Evolutionary conservation across 2,113 vertebrate genomes (phyloP).

Genomic region (Epinephelus moara): DNA sequence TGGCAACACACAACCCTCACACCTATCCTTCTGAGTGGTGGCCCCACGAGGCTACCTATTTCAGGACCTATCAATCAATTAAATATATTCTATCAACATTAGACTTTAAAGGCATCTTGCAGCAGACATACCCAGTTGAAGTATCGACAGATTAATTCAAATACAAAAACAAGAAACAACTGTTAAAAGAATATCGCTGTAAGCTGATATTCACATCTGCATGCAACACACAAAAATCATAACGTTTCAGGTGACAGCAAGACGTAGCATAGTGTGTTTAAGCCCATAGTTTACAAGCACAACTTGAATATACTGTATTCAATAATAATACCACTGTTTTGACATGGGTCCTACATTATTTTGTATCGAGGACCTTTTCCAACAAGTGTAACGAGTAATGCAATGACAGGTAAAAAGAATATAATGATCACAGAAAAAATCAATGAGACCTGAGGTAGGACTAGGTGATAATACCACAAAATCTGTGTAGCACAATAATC

Average conservation of each 20-base stretch:
- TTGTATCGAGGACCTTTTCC: neutral
- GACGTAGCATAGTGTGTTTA: constrained; percentile 56
- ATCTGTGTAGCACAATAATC: neutral
- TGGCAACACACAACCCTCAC: neutral
- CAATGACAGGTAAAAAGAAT: neutral
- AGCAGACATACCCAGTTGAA: neutral
- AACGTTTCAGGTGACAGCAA: constrained; percentile 69
- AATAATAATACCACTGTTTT: constrained; percentile 77
- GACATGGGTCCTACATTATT: constrained; percentile 50
- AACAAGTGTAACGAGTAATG: neutral
- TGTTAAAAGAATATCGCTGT: constrained; percentile 65
- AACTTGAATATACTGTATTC: constrained; percentile 44
- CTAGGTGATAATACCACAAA: neutral
- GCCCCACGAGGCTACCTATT: neutral
- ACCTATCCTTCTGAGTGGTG: neutral
- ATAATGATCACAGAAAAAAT: neutral
- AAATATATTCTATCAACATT: neutral
- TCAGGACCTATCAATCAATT: constrained; percentile 1
- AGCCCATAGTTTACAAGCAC: constrained; percentile 65
- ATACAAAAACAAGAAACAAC: constrained; percentile 21
- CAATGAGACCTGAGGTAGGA: neutral
- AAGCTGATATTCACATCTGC: constrained; percentile 75
- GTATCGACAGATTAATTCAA: constrained; percentile 25
- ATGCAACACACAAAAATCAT: constrained; percentile 76
- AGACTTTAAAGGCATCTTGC: neutral